Conservation (phyloP, 2,113 vertebrate genomes). For the Crotalus horridus region DNA sequence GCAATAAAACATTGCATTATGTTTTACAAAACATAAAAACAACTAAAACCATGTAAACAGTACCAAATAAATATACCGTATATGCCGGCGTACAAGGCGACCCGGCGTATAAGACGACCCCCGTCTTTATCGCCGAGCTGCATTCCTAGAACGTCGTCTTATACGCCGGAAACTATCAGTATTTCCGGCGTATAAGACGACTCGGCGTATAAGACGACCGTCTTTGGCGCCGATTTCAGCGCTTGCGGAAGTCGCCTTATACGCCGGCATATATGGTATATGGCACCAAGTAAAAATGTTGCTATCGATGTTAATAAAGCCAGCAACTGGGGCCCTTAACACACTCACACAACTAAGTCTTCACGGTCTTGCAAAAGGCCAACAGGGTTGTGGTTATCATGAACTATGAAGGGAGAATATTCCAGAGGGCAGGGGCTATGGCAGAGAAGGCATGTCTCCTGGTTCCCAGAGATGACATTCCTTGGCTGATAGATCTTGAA, state of each 20-base stretch:
- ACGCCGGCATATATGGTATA: background rate
- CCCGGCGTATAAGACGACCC: too few species aligned
- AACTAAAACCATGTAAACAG: background rate
- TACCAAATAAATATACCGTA: background rate
- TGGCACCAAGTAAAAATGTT: background rate
- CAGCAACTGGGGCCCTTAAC: background rate
- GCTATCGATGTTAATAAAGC: background rate
- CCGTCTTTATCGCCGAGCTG: too few species aligned
- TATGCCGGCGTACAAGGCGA: too few species aligned
- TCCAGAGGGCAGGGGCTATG: background rate
- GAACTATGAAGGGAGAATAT: background rate
- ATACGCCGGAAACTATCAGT: too few species aligned
- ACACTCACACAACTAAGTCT: background rate
- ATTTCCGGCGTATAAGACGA: too few species aligned
- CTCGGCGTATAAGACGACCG: too few species aligned
- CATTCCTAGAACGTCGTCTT: too few species aligned
- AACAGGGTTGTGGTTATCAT: background rate
- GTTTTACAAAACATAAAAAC: background rate
- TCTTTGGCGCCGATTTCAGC: too few species aligned
- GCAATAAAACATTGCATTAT: background rate
- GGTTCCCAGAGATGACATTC: background rate
- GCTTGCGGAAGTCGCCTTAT: too few species aligned
- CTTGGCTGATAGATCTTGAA: background rate
- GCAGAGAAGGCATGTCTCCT: background rate
- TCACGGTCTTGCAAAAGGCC: background rate